phyloP scores from a whole-genome alignment of 2,888 invertebrate species.

The Furcula furcula region DNA sequence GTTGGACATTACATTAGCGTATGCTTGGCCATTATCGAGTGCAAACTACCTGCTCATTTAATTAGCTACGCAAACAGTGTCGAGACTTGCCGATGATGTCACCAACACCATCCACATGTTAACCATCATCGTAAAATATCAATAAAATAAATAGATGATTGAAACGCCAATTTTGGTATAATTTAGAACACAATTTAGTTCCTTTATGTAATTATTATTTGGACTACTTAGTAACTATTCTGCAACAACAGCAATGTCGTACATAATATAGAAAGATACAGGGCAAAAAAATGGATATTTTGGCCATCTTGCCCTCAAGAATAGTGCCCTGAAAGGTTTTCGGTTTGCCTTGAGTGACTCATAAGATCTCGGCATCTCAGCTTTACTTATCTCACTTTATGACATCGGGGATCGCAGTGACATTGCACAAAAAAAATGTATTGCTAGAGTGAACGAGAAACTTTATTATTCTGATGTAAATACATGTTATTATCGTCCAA shows the following conservation, averaged over 20 bases:
- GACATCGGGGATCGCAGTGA: constrained; percentile 13
- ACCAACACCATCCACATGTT: constrained; percentile 46
- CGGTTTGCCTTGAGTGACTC: constrained; percentile 27
- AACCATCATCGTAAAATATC: constrained; percentile 34
- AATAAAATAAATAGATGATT: constrained; percentile 3
- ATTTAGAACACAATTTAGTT: neutral
- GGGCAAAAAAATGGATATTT: constrained; percentile 1
- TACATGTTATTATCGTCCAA: no score
- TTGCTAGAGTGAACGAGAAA: constrained; percentile 7
- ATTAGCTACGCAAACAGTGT: constrained; percentile 47
- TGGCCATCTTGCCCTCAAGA: constrained; percentile 15
- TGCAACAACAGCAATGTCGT: neutral
- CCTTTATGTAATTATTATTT: neutral
- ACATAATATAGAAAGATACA: no score
- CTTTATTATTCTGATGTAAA: constrained; percentile 10
- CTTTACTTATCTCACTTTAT: constrained; percentile 22
- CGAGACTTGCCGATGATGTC: constrained; percentile 51
- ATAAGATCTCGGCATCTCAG: constrained; percentile 21
- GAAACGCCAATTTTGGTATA: neutral
- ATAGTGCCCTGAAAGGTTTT: constrained; percentile 3
- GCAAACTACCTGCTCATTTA: constrained; percentile 40
- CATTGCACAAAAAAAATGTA: constrained; percentile 12
- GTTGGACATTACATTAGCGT: constrained; percentile 22
- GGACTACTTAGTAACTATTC: no score
- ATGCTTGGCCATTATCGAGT: constrained; percentile 31